Percentiles rank a stretch among this genome's conserved stretches.
Evolutionary conservation across 2,797 vertebrate species (phyloP).

Genomic region (Lepilemur ruficaudatus): DNA sequence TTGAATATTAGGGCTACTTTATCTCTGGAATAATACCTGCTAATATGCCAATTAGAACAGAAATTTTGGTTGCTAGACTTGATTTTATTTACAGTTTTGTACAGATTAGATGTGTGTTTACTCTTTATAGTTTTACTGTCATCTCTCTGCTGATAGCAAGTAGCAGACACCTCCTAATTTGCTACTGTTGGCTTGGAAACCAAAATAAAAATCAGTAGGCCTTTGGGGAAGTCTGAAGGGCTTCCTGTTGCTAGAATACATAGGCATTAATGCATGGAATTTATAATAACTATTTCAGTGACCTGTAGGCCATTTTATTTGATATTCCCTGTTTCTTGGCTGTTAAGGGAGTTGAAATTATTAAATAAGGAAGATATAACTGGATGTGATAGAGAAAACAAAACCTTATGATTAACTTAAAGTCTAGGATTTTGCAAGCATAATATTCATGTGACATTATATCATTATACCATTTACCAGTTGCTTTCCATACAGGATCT

Average conservation of each 20-base stretch:
- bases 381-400: neutral
- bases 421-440: neutral
- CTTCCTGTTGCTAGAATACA: conserved; percentile 16
- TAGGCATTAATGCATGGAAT: neutral
- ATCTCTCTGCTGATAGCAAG: neutral
- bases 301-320: neutral
- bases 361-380: neutral
- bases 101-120: neutral
- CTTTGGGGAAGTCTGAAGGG: neutral
- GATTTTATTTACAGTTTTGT: neutral
- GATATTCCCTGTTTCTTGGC: conserved; percentile 20
- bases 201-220: neutral
- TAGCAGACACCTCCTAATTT: neutral
- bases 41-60: neutral
- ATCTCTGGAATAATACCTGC: neutral
- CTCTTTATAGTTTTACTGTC: neutral
- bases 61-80: neutral
- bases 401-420: neutral
- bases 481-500: neutral
- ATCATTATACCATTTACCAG: neutral
- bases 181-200: neutral
- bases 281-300: neutral
- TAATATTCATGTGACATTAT: neutral
- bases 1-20: neutral
- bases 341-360: conserved; percentile 5